Percentiles rank a stretch among this genome's conserved stretches.
Conservation (phyloP, 2,113 vertebrate species). For the Petrocephalus microphthalmus region DNA sequence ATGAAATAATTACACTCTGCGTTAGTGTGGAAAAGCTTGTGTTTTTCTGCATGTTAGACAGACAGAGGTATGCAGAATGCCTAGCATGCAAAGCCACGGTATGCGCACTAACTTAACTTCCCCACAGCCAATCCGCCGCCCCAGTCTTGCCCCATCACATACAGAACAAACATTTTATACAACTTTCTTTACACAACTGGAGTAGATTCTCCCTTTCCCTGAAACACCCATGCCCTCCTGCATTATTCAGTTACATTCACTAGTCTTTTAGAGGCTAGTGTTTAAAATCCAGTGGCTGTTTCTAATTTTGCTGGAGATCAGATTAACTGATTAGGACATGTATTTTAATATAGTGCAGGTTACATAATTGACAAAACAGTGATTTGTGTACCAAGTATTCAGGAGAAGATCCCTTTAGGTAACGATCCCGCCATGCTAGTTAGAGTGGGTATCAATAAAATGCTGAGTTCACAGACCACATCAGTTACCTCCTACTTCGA, state of each 20-base stretch:
- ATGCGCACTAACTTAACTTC: too few relatives aligned
- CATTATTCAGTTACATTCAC: too few relatives aligned
- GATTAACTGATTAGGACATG: background rate
- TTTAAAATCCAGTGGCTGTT: too few relatives aligned
- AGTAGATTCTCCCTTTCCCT: too few relatives aligned
- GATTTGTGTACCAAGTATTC: background rate
- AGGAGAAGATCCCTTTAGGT: background rate
- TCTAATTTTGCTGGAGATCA: background rate
- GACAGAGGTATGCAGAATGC: too few relatives aligned
- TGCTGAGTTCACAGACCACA: background rate
- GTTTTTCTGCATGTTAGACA: background rate
- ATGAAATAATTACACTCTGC: background rate
- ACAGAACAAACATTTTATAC: too few relatives aligned
- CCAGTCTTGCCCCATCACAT: too few relatives aligned
- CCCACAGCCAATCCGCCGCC: too few relatives aligned
- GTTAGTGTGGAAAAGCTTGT: background rate
- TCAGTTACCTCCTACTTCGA: background rate
- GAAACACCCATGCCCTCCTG: too few relatives aligned
- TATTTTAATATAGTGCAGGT: background rate
- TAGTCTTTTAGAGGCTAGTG: too few relatives aligned
- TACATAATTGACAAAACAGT: background rate
- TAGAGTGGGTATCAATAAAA: background rate
- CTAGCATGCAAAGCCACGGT: too few relatives aligned
- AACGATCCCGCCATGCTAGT: background rate
- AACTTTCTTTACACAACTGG: too few relatives aligned